Evolutionary conservation across 2,888 invertebrate species (phyloP).

Genomic region (Sesamia inferens): DNA sequence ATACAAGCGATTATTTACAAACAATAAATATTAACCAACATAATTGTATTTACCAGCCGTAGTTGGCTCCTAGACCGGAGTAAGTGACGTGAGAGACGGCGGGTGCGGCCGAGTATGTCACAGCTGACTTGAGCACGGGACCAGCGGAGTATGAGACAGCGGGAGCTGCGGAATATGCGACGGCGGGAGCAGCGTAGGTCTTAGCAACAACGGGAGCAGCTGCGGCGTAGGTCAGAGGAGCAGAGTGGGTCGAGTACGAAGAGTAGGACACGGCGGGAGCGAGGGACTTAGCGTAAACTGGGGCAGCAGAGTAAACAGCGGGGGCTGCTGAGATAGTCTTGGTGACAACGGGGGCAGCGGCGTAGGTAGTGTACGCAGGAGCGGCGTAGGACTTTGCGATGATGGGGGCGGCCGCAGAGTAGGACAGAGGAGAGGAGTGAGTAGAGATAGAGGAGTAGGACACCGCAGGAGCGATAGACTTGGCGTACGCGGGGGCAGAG

Average conservation of each 20-base stretch:
- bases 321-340: constrained; percentile 59
- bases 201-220: constrained; percentile 67
- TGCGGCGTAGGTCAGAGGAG: constrained; percentile 71
- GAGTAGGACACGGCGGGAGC: constrained; percentile 69
- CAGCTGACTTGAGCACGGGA: constrained; percentile 70
- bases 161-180: constrained; percentile 64
- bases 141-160: constrained; percentile 72
- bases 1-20: constrained; percentile 48
- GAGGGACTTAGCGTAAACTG: constrained; percentile 59
- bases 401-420: constrained; percentile 75
- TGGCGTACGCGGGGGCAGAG: constrained; percentile 75
- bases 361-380: constrained; percentile 64
- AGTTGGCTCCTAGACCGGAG: constrained; percentile 89
- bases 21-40: constrained; percentile 61
- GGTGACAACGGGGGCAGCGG: constrained; percentile 81
- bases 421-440: constrained; percentile 77
- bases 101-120: constrained; percentile 90
- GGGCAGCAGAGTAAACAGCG: constrained; percentile 69
- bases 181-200: constrained; percentile 69
- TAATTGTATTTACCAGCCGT: constrained; percentile 79
- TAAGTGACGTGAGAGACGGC: constrained; percentile 92
- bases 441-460: constrained; percentile 81
- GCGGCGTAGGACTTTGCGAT: constrained; percentile 68
- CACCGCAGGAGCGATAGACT: constrained; percentile 74
- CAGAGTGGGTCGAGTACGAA: constrained; percentile 77